phyloP scores from a whole-genome alignment of 2,888 invertebrate genomes.

The Rhyacophila evoluta region DNA sequence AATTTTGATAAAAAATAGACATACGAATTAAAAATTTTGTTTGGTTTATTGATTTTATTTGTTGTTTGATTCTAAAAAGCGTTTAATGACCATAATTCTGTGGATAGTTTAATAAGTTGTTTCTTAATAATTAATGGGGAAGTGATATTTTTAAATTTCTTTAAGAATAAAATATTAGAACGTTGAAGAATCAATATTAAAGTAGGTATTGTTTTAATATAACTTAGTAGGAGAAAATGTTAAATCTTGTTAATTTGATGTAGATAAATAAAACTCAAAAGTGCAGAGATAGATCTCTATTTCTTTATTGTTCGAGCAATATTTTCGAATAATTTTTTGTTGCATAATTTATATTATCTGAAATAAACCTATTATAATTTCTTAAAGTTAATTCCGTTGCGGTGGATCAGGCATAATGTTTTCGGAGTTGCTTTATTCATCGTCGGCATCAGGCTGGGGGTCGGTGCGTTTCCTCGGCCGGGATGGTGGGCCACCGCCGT shows the following conservation, averaged over 20 bases:
- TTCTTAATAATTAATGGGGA: no score
- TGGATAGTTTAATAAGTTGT: no score
- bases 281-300: conserved; percentile 52
- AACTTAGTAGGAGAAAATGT: background rate
- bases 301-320: conserved; percentile 48
- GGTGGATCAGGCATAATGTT: conserved; percentile 34
- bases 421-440: conserved; percentile 46
- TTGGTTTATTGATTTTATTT: no score
- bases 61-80: no score
- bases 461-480: conserved; percentile 56
- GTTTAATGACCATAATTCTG: no score
- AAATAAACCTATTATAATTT: conserved; percentile 54
- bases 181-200: background rate
- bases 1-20: no score
- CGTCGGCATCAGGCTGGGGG: conserved; percentile 26
- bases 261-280: conserved; percentile 21
- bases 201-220: no score
- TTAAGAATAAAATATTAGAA: no score
- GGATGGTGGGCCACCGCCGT: conserved; percentile 71
- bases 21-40: no score
- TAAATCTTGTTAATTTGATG: no score
- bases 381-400: conserved; percentile 42
- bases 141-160: no score
- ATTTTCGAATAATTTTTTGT: conserved; percentile 41
- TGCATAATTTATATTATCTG: conserved; percentile 55